These are phyloP conservation scores for Nibea coibor DNA, from an alignment of 2,113 vertebrate genomes.

Conservation along the genomic window DNA sequence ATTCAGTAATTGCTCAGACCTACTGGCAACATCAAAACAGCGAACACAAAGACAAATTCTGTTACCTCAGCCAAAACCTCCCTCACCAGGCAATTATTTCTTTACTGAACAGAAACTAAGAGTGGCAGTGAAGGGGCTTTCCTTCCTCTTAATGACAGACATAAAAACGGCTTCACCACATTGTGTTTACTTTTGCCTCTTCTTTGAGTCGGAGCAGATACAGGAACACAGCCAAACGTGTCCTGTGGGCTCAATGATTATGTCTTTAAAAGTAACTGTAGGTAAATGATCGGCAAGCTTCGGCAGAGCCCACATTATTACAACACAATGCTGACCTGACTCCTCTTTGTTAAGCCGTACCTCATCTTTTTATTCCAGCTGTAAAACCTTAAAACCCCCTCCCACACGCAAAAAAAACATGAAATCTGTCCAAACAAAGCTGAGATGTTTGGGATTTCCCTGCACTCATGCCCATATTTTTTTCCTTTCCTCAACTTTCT, in stretches of 20 bases:
- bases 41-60: not conserved
- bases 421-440: constrained; percentile 16
- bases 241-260: constrained; percentile 11
- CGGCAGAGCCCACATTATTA: constrained; percentile 1
- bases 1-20: not conserved
- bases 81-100: not conserved
- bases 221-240: not conserved
- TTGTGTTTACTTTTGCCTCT: not conserved
- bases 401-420: not conserved
- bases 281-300: constrained; percentile 18
- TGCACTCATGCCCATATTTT: not conserved
- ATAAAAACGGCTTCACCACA: not conserved
- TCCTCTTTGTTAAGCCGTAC: not conserved
- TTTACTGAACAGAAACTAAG: not conserved
- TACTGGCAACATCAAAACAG: not conserved
- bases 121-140: constrained; percentile 8
- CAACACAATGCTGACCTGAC: constrained; percentile 5
- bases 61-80: not conserved
- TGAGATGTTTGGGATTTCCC: constrained; percentile 50
- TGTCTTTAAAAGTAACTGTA: constrained; percentile 10
- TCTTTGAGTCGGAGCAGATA: not conserved
- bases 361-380: constrained; percentile 5
- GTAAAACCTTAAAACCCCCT: not conserved
- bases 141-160: not conserved
- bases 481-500: constrained; percentile 24